phyloP scores from a whole-genome alignment of 2,113 vertebrate genomes.

The Isurus oxyrinchus region DNA sequence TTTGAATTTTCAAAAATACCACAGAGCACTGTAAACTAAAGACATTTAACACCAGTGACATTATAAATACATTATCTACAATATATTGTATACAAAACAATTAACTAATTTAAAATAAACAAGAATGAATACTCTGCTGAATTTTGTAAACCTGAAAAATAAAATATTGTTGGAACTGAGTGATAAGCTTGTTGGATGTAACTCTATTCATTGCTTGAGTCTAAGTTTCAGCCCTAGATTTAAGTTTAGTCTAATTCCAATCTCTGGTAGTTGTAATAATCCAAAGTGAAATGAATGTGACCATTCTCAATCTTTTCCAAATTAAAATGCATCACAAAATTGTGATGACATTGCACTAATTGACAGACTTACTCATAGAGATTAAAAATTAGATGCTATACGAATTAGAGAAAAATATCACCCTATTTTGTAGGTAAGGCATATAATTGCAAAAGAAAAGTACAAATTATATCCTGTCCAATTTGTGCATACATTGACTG shows the following conservation, averaged over 20 bases:
- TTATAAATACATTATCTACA: neutral
- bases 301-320: neutral
- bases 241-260: neutral
- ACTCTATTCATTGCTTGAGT: neutral
- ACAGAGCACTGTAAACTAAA: neutral
- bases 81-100: neutral
- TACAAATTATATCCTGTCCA: neutral
- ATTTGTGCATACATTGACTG: neutral
- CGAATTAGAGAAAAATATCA: neutral
- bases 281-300: neutral
- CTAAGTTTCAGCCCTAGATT: neutral
- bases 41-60: neutral
- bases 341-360: neutral
- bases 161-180: neutral
- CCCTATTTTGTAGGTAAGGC: neutral
- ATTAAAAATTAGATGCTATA: neutral
- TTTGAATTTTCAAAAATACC: neutral
- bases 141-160: neutral
- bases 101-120: neutral
- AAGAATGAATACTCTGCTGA: neutral
- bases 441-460: neutral
- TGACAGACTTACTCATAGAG: neutral
- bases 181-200: neutral
- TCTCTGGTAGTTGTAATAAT: neutral
- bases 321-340: neutral